phyloP scores from a whole-genome alignment of 2,888 invertebrate genomes.

The Microctonus hyperodae region DNA sequence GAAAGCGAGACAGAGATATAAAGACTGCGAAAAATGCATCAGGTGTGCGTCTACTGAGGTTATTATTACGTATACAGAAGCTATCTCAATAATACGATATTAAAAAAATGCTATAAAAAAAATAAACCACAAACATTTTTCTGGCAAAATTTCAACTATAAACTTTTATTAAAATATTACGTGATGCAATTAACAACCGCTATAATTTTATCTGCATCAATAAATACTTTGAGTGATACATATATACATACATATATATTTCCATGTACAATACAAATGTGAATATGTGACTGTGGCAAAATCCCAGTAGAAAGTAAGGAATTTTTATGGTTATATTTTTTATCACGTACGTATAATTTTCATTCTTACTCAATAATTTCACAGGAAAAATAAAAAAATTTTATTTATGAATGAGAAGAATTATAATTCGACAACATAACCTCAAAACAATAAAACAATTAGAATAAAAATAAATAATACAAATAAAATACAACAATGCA shows the following conservation, averaged over 20 bases:
- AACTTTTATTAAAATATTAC: background rate
- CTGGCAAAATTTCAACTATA: too few relatives aligned
- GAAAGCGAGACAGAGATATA: too few relatives aligned
- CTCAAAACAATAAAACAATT: background rate
- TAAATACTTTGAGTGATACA: background rate
- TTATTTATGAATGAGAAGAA: background rate
- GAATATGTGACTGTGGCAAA: background rate
- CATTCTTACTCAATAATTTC: background rate
- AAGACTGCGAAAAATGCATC: too few relatives aligned
- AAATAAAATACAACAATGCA: conserved; percentile 65
- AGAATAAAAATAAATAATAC: background rate
- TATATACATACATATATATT: background rate
- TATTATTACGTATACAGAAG: background rate
- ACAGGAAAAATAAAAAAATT: too few relatives aligned
- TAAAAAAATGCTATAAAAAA: background rate
- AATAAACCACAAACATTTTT: background rate
- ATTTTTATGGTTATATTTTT: background rate
- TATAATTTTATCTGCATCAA: background rate
- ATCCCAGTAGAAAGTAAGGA: background rate
- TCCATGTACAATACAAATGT: background rate
- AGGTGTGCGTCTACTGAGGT: background rate
- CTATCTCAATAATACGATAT: background rate
- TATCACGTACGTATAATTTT: background rate
- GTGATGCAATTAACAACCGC: background rate
- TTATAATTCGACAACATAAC: background rate